phyloP scores from a whole-genome alignment of 2,113 vertebrate species.

The Drymodes brunneopygia region DNA sequence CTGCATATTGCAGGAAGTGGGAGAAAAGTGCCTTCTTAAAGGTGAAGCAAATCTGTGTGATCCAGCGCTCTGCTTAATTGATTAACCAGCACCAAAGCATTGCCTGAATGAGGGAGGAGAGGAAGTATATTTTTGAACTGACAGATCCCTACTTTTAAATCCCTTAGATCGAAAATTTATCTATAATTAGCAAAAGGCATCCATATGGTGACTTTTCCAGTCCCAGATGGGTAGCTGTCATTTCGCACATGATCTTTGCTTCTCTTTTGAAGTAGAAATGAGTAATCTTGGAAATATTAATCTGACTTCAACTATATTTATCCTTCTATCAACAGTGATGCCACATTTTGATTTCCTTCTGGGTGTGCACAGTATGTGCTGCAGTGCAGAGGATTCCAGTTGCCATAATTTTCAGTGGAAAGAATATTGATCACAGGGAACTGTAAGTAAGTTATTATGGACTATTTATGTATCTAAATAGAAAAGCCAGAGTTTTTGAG shows the following conservation, averaged over 20 bases:
- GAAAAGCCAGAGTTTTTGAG: background rate
- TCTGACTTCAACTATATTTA: constrained; percentile 75
- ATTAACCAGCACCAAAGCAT: background rate
- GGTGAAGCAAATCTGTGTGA: background rate
- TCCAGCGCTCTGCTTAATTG: background rate
- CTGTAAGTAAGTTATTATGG: background rate
- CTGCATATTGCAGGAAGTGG: background rate
- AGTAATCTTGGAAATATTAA: constrained; percentile 80
- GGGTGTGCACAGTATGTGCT: background rate
- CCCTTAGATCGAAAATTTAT: constrained; percentile 50
- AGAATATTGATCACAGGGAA: constrained; percentile 7
- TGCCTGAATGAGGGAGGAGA: background rate
- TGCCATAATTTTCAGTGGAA: constrained; percentile 12
- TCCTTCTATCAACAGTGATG: constrained; percentile 52
- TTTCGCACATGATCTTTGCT: constrained; percentile 74
- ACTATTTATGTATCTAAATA: background rate
- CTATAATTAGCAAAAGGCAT: constrained; percentile 74
- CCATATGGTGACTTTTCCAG: constrained; percentile 74
- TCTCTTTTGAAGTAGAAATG: constrained; percentile 73
- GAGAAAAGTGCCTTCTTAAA: background rate
- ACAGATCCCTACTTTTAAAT: constrained; percentile 23
- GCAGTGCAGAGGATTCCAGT: constrained; percentile 20
- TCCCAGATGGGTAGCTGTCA: constrained; percentile 77
- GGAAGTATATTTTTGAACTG: constrained; percentile 43
- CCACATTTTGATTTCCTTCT: constrained; percentile 47